Percentiles rank a stretch among this genome's conserved stretches.
Conservation (phyloP, 1,140 invertebrate genomes). For the Acromyrmex charruanus region DNA sequence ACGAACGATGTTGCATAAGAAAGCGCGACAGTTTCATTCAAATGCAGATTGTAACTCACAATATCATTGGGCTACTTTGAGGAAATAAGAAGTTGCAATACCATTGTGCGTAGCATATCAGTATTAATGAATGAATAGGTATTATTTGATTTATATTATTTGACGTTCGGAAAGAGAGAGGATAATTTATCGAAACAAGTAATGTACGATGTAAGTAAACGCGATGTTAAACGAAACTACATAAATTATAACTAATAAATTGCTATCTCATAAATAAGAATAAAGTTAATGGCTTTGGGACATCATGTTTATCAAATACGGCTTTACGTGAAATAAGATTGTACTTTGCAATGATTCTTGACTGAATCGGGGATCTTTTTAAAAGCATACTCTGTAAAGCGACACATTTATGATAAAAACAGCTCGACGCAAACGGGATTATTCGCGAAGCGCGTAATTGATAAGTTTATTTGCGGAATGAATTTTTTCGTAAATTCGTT, state of each 20-base stretch:
- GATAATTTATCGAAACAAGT: not conserved
- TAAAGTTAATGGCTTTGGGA: not conserved
- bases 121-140: constrained; percentile 18
- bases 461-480: constrained; percentile 11
- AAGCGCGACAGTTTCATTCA: not conserved
- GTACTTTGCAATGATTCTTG: not conserved
- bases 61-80: not conserved
- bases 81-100: not conserved
- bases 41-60: constrained; percentile 19
- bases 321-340: not conserved
- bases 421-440: not conserved
- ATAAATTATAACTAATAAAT: not conserved
- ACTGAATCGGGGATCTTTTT: not conserved
- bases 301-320: not conserved
- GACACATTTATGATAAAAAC: constrained; percentile 7
- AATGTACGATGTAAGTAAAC: too few species aligned
- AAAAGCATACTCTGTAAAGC: not conserved
- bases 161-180: not conserved
- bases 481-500: too few species aligned
- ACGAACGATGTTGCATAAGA: constrained; percentile 17
- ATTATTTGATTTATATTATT: not conserved
- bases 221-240: too few species aligned
- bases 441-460: not conserved
- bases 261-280: not conserved
- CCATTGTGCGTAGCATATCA: not conserved